Percentiles rank a stretch among this genome's conserved stretches.
Evolutionary conservation across 2,888 invertebrate species (phyloP).

Genomic region (Macroteleia sp.): DNA sequence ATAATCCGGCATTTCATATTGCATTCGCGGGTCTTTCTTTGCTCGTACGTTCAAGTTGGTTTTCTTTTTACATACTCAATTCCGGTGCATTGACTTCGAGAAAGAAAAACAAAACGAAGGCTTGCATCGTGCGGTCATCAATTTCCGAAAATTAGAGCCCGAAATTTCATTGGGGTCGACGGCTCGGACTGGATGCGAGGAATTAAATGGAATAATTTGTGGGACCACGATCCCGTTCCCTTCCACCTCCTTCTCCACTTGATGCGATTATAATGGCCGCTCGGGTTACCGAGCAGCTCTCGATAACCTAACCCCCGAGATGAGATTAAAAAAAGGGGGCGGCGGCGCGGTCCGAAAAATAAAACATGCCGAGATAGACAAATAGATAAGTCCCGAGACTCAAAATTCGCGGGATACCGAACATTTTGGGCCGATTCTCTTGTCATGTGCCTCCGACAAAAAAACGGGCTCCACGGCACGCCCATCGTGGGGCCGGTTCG

Average conservation of each 20-base stretch:
- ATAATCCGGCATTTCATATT: constrained; percentile 26
- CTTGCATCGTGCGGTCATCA: constrained; percentile 65
- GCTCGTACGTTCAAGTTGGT: background rate
- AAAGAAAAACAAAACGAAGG: constrained; percentile 41
- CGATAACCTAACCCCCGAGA: constrained; percentile 69
- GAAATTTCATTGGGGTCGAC: constrained; percentile 70
- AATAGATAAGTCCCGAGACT: constrained; percentile 49
- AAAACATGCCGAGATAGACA: constrained; percentile 41
- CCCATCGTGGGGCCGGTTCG: constrained; percentile 24
- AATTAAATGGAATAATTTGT: constrained; percentile 81
- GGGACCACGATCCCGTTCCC: constrained; percentile 71
- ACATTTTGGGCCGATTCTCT: background rate
- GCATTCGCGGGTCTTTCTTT: no score
- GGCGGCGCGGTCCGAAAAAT: constrained; percentile 38
- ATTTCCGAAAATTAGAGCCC: constrained; percentile 69
- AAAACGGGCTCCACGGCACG: constrained; percentile 12
- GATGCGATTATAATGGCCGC: constrained; percentile 83
- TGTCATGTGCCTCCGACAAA: constrained; percentile 7
- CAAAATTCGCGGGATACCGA: constrained; percentile 15
- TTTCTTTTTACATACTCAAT: no score
- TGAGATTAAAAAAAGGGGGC: constrained; percentile 40
- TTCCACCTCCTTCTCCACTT: constrained; percentile 66
- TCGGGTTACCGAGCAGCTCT: constrained; percentile 76
- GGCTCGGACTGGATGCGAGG: constrained; percentile 62
- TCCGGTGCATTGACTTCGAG: constrained; percentile 51